These are phyloP conservation scores for Macrotrachela quadricornifera DNA, from an alignment of 1,140 invertebrate species.

Conservation along the genomic window DNA sequence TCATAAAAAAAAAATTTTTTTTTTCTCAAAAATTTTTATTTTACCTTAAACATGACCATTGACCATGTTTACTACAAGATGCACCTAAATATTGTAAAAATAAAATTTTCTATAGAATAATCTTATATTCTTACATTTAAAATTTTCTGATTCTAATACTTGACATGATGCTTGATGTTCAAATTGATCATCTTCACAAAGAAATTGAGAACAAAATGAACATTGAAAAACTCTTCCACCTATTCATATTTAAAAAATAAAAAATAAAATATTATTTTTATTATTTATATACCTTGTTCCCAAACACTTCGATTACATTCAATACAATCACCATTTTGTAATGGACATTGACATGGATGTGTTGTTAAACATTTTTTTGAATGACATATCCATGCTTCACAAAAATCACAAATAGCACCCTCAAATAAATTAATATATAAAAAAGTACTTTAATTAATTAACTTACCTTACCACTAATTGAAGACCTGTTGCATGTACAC, in stretches of 20 bases:
- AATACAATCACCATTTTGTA: conserved; percentile 61
- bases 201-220: conserved; percentile 59
- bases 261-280: too few relatives aligned
- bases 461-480: too few relatives aligned
- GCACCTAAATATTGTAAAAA: neutral
- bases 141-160: conserved; percentile 66
- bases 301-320: conserved; percentile 77
- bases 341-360: conserved; percentile 74
- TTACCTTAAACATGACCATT: neutral
- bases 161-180: conserved; percentile 93
- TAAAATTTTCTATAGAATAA: conserved; percentile 9
- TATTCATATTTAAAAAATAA: too few relatives aligned
- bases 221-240: conserved; percentile 33
- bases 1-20: neutral
- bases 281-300: too few relatives aligned
- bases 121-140: conserved; percentile 49
- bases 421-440: conserved; percentile 36
- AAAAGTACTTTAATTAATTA: too few relatives aligned
- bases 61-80: neutral
- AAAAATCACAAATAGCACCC: conserved; percentile 90
- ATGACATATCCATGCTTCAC: conserved; percentile 90
- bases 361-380: conserved; percentile 64
- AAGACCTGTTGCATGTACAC: conserved; percentile 57
- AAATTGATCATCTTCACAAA: conserved; percentile 95
- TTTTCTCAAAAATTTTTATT: too few relatives aligned